Percentiles rank a stretch among this genome's conserved stretches.
These are phyloP conservation scores for Sebastolobus alascanus DNA, from an alignment of 2,797 vertebrate genomes.

Conservation along the genomic window DNA sequence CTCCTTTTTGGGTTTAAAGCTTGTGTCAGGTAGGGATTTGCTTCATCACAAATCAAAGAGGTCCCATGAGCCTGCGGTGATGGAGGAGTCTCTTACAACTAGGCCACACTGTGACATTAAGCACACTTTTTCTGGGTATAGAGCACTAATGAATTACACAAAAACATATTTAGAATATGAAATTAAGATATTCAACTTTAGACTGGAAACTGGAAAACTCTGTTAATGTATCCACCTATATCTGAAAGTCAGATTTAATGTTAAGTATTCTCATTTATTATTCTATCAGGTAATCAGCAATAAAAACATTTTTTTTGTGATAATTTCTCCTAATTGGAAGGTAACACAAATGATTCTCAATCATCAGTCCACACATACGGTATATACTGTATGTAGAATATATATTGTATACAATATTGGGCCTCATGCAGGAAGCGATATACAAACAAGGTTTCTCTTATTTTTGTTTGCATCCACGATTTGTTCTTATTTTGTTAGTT, in stretches of 20 bases:
- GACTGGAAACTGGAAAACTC: neutral
- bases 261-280: neutral
- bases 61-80: constrained; percentile 26
- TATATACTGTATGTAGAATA: neutral
- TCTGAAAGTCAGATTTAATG: neutral
- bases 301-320: neutral
- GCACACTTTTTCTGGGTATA: constrained; percentile 5
- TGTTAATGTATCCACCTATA: neutral
- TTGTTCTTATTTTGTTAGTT: too few relatives aligned
- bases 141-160: constrained; percentile 5
- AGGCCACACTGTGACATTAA: constrained; percentile 25
- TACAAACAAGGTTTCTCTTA: too few relatives aligned
- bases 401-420: neutral
- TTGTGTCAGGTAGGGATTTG: neutral
- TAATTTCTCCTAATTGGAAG: neutral
- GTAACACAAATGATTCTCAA: neutral
- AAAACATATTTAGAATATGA: neutral
- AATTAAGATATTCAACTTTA: neutral
- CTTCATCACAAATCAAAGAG: constrained; percentile 37
- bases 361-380: neutral
- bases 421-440: neutral
- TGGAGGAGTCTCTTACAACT: constrained; percentile 20
- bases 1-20: neutral
- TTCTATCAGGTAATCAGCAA: neutral
- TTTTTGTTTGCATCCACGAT: too few relatives aligned